These are phyloP conservation scores for Ichneumoninae sp. DNA, from an alignment of 2,888 invertebrate species.

Conservation along the genomic window DNA sequence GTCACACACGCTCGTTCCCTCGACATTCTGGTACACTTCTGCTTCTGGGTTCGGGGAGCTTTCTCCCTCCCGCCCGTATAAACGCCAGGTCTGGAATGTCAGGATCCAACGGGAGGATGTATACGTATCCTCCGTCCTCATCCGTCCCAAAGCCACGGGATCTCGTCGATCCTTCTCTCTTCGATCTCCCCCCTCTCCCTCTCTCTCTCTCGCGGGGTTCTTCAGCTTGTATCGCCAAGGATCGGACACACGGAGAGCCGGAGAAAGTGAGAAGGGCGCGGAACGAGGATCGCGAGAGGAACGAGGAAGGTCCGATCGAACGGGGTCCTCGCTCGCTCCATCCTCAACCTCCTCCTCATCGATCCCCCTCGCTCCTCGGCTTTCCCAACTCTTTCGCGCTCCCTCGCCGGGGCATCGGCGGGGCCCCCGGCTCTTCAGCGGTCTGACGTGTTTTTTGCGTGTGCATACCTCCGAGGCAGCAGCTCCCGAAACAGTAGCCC, in stretches of 20 bases:
- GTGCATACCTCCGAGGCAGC: slow-evolving; percentile 83
- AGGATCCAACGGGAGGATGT: slow-evolving; percentile 59
- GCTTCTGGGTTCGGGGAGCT: slow-evolving; percentile 52
- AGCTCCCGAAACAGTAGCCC: slow-evolving; percentile 85
- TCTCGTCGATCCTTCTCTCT: slow-evolving; percentile 66
- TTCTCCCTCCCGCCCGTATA: slow-evolving; percentile 48
- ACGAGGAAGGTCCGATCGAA: slow-evolving; percentile 43
- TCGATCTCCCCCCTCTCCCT: slow-evolving; percentile 38
- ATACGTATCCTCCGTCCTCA: slow-evolving; percentile 46
- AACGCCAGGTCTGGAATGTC: slow-evolving; percentile 60
- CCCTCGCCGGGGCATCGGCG: slow-evolving; percentile 61
- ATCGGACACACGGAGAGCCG: slow-evolving; percentile 60
- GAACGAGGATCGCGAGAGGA: slow-evolving; percentile 9
- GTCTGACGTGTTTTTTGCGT: slow-evolving; percentile 84
- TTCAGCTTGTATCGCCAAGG: slow-evolving; percentile 43
- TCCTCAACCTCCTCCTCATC: slow-evolving; percentile 66
- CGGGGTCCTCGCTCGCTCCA: slow-evolving; percentile 62
- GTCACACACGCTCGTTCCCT: slow-evolving; percentile 4
- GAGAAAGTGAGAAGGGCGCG: slow-evolving; percentile 14
- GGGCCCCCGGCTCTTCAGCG: slow-evolving; percentile 80
- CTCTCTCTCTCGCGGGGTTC: neutral
- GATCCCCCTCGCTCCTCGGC: slow-evolving; percentile 65
- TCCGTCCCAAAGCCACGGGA: slow-evolving; percentile 51
- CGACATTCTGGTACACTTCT: slow-evolving; percentile 54
- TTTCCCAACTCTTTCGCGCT: slow-evolving; percentile 66